phyloP scores from a whole-genome alignment of 2,888 invertebrate species.

The Sinohyriopsis cumingii region DNA sequence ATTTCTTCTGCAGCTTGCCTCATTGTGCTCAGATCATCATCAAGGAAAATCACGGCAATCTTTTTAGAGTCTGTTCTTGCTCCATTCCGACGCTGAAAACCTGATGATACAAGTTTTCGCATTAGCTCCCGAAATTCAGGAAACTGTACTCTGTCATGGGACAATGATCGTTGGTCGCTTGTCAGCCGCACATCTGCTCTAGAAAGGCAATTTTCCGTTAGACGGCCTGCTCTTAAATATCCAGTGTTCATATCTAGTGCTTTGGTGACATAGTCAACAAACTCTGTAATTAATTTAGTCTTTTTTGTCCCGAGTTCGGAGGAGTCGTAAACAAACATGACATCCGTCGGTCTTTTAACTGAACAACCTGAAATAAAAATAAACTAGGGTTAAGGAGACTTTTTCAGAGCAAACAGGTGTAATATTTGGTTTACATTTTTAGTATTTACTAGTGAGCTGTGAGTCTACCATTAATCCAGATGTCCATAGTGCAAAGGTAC shows the following conservation, averaged over 20 bases:
- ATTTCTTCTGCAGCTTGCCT: constrained; percentile 37
- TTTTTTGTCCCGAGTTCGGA: constrained; percentile 43
- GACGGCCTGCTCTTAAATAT: constrained; percentile 33
- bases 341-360: constrained; percentile 42
- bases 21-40: constrained; percentile 44
- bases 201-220: constrained; percentile 42
- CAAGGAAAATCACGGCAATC: constrained; percentile 55
- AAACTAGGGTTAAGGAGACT: too few species aligned
- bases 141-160: constrained; percentile 35
- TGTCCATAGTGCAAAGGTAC: too few species aligned
- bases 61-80: constrained; percentile 38
- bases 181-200: constrained; percentile 38
- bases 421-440: too few species aligned
- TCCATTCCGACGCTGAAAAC: constrained; percentile 36
- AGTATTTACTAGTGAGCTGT: too few species aligned
- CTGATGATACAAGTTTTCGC: constrained; percentile 22
- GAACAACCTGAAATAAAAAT: constrained; percentile 42
- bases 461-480: too few species aligned
- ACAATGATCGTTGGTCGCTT: constrained; percentile 23
- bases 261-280: constrained; percentile 39
- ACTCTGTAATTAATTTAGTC: constrained; percentile 39
- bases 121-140: constrained; percentile 41
- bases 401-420: too few species aligned
- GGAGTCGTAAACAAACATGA: constrained; percentile 53
- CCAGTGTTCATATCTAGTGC: constrained; percentile 30